phyloP scores from a whole-genome alignment of 2,797 vertebrate species.

The Rallus crepitans region DNA sequence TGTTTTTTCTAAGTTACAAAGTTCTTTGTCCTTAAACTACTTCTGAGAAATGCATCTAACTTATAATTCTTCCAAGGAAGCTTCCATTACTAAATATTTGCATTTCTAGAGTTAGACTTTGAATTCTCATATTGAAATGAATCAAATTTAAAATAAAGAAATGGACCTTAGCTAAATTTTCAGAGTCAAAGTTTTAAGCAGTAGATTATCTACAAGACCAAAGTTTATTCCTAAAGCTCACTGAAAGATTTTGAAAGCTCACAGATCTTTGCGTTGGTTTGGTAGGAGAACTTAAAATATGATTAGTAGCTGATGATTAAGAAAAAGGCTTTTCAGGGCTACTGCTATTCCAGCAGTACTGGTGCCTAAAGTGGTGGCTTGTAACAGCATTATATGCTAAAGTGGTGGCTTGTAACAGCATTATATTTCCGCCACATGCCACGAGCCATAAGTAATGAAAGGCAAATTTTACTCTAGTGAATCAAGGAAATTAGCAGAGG shows the following conservation, averaged over 20 bases:
- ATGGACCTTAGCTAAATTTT: not conserved
- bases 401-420: accelerated
- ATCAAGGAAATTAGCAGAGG: not conserved
- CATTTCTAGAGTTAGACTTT: not conserved
- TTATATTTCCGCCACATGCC: not conserved
- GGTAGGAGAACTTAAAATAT: not conserved
- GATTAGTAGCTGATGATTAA: not conserved
- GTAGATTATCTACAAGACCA: not conserved
- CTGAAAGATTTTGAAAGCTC: not conserved
- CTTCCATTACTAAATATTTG: not conserved
- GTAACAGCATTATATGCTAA: not conserved
- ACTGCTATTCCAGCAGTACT: not conserved
- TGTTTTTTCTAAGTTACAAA: not conserved
- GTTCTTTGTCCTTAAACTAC: not conserved
- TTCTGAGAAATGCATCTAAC: not conserved
- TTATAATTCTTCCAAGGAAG: not conserved
- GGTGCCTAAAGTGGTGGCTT: accelerated
- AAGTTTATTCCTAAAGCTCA: not conserved
- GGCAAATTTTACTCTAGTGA: not conserved
- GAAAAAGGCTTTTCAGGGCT: not conserved
- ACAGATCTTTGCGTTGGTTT: not conserved
- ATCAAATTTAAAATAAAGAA: not conserved
- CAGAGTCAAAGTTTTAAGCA: not conserved
- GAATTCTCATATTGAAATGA: not conserved
- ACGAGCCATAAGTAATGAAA: not conserved